Base-by-base conservation (phyloP, 2,797 vertebrate species). In the Sebastes alutus region DNA sequence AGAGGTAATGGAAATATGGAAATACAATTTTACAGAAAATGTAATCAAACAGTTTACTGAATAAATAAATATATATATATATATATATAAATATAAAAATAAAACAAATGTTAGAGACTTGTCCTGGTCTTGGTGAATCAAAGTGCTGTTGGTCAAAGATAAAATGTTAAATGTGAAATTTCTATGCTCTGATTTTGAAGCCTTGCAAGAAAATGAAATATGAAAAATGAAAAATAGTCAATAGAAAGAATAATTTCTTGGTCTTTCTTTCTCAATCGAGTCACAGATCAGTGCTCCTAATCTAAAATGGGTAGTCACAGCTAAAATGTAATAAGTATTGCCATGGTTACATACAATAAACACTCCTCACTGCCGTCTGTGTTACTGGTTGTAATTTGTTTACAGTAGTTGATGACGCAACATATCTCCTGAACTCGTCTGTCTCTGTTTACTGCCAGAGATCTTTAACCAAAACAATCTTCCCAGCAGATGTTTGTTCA, bases 381-480 rank as follows among this genome's bases (percentile, higher is more conserved):
- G 52, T 67, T 6, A n/a, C 69, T 55, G 29, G 42, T 35, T 84
- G 4, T 38, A 68, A 76, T 82, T 77, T 75, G 60, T 75, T 88
- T 65, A 32, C 35, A 33, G 0, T 52, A 42, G 52, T 10, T 20
- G 49, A 29, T 83, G 75, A 82, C 5, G 64, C 22, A 82, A 67
- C 52, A 7, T 32, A 35, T 60, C 60, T 65, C 20, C 61, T 67
- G 20, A 76, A 49, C 5, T 3, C 35, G 2, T 64, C 59, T n/a
- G 33, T 78, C 63, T 66, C 6, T 77, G 56, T 75, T 77, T 79
- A 72, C 63, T 72, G 22, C 22, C 14, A 61, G 22, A 55, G n/a
- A 66, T 79, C n/a, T n/a, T 78, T 68, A 13, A 76, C 23, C 32
- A 72, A 85, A 87, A 82, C 70, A 84, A 52, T 61, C 30, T 22